Base-by-base conservation (phyloP, 2,888 invertebrate species). In the Pyrrhosoma nymphula region DNA sequence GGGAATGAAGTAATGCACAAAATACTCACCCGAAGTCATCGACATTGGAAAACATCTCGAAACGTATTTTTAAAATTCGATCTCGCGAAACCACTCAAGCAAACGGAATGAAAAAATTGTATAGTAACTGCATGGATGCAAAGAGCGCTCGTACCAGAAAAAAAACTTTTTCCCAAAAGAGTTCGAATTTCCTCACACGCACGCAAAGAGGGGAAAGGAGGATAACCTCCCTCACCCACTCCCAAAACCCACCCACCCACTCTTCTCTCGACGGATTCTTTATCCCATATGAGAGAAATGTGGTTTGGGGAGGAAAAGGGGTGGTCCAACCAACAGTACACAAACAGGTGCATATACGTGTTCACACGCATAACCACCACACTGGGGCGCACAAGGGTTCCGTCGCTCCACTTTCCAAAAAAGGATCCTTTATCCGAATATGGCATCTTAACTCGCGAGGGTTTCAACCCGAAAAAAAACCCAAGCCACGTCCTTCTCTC, bases 341-440 rank as follows among this genome's bases (percentile, higher is more conserved):
- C 60, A 69, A 26, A 20, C 69, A 69, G 26, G 14, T 82, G 82
- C 35, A 35, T 35, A 82, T n/a, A 82, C 12, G 82, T 35, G 26
- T 82, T 4, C 82, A 35, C 35, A 35, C 82, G 16, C 30, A 35
- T 20, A 8, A 60, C 16, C 82, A 82, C 82, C 12, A 30, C 23
- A 14, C n/a, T 35, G 14, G 30, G 10, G n/a, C n/a, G n/a, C 69
- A 14, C 60, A 69, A 69, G 10, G 69, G 69, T 20, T 26, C 12
- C 82, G 16, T 35, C 82, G 14, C 18, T 35, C 69, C 69, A 69
- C 35, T 82, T 35, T 35, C 82, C 82, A 4, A 82, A 82, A 69
- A 82, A 35, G 35, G 82, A 35, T 23, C 23, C 82, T 82, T 82
- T 82, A 82, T 82, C 82, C 82, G 82, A 82, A 82, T 35, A 82